These are phyloP conservation scores for Anthonomus grandis DNA, from an alignment of 1,140 invertebrate species.

Conservation along the genomic window DNA sequence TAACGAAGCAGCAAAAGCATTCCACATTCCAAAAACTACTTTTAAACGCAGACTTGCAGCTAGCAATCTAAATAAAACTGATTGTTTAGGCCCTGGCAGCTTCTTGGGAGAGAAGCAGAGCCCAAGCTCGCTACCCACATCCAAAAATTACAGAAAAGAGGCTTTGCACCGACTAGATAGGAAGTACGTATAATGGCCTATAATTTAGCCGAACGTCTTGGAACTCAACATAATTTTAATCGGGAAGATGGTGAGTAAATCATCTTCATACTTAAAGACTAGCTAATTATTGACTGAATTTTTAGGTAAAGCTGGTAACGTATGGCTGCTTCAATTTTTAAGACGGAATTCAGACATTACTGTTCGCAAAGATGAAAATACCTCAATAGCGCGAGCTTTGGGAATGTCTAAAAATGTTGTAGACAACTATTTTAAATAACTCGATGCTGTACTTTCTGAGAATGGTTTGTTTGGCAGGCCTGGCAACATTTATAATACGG, in stretches of 20 bases:
- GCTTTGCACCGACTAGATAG: constrained; percentile 9
- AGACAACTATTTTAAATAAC: constrained; percentile 7
- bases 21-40: constrained; percentile 17
- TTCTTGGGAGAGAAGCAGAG: constrained; percentile 1
- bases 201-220: constrained; percentile 9
- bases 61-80: not conserved
- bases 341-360: constrained; percentile 9
- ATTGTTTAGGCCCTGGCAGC: not conserved
- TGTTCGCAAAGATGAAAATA: constrained; percentile 12
- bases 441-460: constrained; percentile 11
- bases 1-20: constrained; percentile 20
- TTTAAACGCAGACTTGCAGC: constrained; percentile 4
- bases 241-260: constrained; percentile 1
- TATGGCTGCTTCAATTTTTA: constrained; percentile 9
- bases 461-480: constrained; percentile 15
- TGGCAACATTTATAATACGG: constrained; percentile 8
- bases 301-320: constrained; percentile 14
- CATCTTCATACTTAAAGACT: too few species aligned
- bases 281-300: too few species aligned
- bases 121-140: constrained; percentile 8
- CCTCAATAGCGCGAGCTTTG: constrained; percentile 9
- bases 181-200: constrained; percentile 15
- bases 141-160: constrained; percentile 14
- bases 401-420: constrained; percentile 15
- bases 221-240: constrained; percentile 14